Evolutionary conservation across 2,888 invertebrate species (phyloP), one percentile per base, ranked within the genome.

Genomic region (Leptogaster cylindrica): DNA sequence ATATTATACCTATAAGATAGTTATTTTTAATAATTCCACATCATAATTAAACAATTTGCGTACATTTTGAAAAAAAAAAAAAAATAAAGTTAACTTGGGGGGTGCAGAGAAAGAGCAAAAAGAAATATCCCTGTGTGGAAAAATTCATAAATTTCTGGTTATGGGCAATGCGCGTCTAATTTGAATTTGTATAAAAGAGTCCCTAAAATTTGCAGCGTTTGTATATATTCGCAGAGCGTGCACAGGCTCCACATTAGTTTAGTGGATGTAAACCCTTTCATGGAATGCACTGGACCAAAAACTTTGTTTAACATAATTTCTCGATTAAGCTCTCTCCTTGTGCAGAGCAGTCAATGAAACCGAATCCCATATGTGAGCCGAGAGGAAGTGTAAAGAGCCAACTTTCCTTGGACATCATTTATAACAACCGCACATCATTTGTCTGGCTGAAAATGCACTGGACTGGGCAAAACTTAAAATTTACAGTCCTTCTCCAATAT

Each of bases 271-370:
- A 58, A 36, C 58, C 58, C 41, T 58, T 58, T 58, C n/a, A 39
- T 36, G 8, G 7, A 39, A 36, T 39, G 14, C 58, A 58, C 41
- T 58, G 58, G 41, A 58, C 58, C 36, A 41, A 36, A 41, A 58
- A 39, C 12, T 14, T 58, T 58, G 36, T 41, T 58, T 58, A 39
- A 39, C 58, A 58, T 58, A 58, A 58, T 58, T 58, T 58, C 41
- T 39, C 58, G 58, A 58, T 58, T 58, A 58, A 39, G 39, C 39
- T 23, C 28, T 23, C 12, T 25, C 25, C 16, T 39, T 58, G 58
- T 39, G n/a, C n/a, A n/a, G n/a, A n/a, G n/a, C n/a, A 58, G 58
- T 25, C 58, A 58, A 58, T 39, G 23, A 58, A 58, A n/a, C n/a
- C n/a, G n/a, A 58, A 23, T 51, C 58, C 14, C 12, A 41, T 27